Evolutionary conservation across 2,113 vertebrate species (phyloP).

Genomic region (Uria aalge): DNA sequence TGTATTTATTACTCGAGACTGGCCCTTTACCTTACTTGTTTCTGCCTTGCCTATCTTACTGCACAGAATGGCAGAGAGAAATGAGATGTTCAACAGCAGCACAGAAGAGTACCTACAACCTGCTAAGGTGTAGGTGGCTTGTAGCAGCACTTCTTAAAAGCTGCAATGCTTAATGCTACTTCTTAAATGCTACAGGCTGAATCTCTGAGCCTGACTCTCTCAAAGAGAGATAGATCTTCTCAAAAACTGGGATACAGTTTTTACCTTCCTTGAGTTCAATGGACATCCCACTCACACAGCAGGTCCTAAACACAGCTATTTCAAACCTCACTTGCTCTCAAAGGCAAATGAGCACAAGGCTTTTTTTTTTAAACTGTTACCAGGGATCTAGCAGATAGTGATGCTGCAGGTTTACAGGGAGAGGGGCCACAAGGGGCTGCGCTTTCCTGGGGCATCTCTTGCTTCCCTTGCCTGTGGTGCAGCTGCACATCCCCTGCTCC

Average conservation of each 20-base stretch:
- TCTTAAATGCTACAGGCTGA: neutral
- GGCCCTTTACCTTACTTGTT: neutral
- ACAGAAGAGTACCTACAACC: neutral
- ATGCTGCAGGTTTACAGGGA: neutral
- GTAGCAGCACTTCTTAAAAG: neutral
- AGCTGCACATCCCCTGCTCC: neutral
- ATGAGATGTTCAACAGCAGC: neutral
- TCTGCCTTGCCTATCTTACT: neutral
- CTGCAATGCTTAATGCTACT: neutral
- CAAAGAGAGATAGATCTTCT: accelerated
- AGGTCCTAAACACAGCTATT: neutral
- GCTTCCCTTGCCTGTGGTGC: neutral
- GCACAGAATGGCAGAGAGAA: neutral
- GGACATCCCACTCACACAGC: neutral
- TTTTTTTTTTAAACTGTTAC: neutral
- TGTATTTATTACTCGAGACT: neutral
- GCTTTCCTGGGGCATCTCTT: neutral
- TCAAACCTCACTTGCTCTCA: neutral
- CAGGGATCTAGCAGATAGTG: neutral
- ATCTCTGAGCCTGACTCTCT: neutral
- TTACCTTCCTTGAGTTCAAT: neutral
- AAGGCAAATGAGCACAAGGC: accelerated
- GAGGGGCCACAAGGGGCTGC: neutral
- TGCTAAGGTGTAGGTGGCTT: neutral
- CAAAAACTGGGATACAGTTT: neutral